Evolutionary conservation across 1,140 invertebrate species (phyloP).

Genomic region (Medauroidea extradentata): DNA sequence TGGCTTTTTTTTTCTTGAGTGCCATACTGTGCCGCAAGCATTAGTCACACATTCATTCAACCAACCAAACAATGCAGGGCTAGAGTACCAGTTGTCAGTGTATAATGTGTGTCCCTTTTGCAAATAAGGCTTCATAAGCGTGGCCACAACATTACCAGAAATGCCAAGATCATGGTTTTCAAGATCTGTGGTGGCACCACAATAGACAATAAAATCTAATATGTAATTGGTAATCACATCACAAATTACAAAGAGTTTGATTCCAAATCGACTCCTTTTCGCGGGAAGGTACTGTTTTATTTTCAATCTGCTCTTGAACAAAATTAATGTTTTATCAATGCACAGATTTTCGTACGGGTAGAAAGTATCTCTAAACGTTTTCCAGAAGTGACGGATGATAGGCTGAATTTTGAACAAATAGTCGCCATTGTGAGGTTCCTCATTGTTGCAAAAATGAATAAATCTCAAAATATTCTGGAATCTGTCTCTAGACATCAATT

Average conservation of each 20-base stretch:
- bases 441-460: too few species aligned
- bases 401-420: neutral
- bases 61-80: conserved; percentile 22
- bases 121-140: conserved; percentile 29
- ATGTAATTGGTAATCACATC: conserved; percentile 35
- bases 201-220: conserved; percentile 37
- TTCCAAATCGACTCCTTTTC: conserved; percentile 28
- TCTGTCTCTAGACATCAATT: too few species aligned
- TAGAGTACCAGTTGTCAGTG: conserved; percentile 21
- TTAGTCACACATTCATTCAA: conserved; percentile 30
- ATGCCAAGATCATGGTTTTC: conserved; percentile 21
- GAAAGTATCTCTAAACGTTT: conserved; percentile 21
- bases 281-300: conserved; percentile 31
- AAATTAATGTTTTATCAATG: conserved; percentile 27
- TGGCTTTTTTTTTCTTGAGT: conserved; percentile 32
- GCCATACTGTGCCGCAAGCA: conserved; percentile 33
- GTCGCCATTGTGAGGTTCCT: too few species aligned
- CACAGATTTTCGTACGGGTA: conserved; percentile 23
- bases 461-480: too few species aligned
- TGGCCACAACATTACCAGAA: conserved; percentile 28
- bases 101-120: conserved; percentile 22
- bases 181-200: conserved; percentile 19
- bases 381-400: neutral
- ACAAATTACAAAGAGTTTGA: conserved; percentile 29
- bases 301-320: conserved; percentile 28